Percentiles rank a stretch among this genome's conserved stretches.
These are phyloP conservation scores for Campoletis sonorensis DNA, from an alignment of 1,140 invertebrate species.

Conservation along the genomic window DNA sequence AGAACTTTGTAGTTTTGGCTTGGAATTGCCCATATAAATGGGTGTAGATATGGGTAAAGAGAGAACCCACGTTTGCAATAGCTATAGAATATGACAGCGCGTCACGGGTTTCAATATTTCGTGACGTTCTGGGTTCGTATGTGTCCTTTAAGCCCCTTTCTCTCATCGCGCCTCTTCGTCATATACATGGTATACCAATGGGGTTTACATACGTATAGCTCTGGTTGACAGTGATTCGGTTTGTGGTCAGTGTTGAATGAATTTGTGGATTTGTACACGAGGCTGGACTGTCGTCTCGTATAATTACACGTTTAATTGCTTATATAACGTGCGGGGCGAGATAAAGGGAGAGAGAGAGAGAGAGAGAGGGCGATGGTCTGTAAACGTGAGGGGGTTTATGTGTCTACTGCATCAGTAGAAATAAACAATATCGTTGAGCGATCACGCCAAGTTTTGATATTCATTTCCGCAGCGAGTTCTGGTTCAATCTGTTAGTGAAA, in stretches of 20 bases:
- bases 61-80: constrained; percentile 1
- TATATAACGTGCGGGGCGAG: constrained; percentile 58
- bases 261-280: constrained; percentile 58
- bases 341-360: not conserved
- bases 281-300: constrained; percentile 62
- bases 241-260: constrained; percentile 68
- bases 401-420: constrained; percentile 5
- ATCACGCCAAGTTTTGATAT: not conserved
- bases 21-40: not conserved
- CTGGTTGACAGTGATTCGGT: constrained; percentile 68
- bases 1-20: not conserved
- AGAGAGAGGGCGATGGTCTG: not conserved
- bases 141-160: not conserved
- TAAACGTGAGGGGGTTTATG: not conserved
- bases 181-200: not conserved
- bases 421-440: not conserved
- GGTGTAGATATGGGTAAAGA: not conserved
- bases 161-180: not conserved
- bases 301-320: constrained; percentile 72
- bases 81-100: not conserved
- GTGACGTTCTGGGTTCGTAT: not conserved
- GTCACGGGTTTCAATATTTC: constrained; percentile 27
- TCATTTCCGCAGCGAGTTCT: constrained; percentile 12
- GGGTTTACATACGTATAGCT: not conserved
- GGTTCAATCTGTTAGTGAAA: not conserved